Percentiles rank a stretch among this genome's conserved stretches.
These are phyloP conservation scores for Lerista edwardsae DNA, from an alignment of 2,797 vertebrate species.

Conservation along the genomic window DNA sequence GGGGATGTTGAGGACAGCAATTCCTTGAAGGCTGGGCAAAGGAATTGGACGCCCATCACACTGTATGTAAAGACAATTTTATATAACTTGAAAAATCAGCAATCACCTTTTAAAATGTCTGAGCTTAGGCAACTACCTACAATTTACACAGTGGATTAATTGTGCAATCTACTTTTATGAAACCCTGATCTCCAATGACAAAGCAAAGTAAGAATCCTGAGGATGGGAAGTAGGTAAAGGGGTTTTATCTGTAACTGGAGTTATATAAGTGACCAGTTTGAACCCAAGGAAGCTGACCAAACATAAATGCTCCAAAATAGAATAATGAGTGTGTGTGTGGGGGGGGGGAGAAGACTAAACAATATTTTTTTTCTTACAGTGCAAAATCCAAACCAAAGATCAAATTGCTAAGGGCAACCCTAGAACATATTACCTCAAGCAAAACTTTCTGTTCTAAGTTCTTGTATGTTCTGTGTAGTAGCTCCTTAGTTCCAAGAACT, in stretches of 20 bases:
- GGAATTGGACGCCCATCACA: conserved; percentile 93
- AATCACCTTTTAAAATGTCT: not conserved
- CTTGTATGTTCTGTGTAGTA: conserved; percentile 94
- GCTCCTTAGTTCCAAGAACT: conserved; percentile 93
- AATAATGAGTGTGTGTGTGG: not conserved
- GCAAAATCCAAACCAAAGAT: not conserved
- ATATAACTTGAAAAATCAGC: not conserved
- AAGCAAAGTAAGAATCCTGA: not conserved
- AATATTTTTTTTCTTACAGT: not conserved
- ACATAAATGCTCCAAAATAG: not conserved
- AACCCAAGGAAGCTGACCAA: not conserved
- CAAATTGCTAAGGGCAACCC: not conserved
- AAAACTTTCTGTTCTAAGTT: conserved; percentile 96
- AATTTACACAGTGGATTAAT: not conserved
- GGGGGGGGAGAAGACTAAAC: not conserved
- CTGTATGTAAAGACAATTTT: conserved; percentile 64
- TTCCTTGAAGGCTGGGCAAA: conserved; percentile 94
- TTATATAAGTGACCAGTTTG: not conserved
- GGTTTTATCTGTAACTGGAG: not conserved
- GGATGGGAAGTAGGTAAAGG: not conserved
- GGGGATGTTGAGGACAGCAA: conserved; percentile 95
- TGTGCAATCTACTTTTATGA: not conserved
- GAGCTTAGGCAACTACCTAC: not conserved
- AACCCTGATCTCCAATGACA: conserved; percentile 8
- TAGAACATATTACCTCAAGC: conserved; percentile 85